Conservation (phyloP, 2,797 vertebrate genomes). For the Vireo griseus region DNA sequence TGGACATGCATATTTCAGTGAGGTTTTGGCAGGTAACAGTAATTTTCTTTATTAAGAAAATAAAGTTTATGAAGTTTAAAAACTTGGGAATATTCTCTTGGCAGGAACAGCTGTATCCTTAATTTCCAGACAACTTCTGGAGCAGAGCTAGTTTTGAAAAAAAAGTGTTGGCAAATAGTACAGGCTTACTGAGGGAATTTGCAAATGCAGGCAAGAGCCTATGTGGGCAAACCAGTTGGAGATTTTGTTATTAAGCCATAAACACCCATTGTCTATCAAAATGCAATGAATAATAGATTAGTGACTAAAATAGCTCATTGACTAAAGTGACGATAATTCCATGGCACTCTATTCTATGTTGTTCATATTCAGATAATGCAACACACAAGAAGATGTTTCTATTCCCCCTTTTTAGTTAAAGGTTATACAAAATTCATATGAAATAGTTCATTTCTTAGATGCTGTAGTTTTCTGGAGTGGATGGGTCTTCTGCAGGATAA, state of each 20-base stretch:
- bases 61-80: no score
- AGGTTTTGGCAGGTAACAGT: not conserved
- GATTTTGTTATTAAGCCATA: not conserved
- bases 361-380: not conserved
- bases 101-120: not conserved
- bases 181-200: not conserved
- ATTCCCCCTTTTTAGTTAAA: not conserved
- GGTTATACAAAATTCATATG: not conserved
- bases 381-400: not conserved
- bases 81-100: not conserved
- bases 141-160: not conserved
- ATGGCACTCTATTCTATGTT: not conserved
- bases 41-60: not conserved
- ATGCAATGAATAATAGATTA: not conserved
- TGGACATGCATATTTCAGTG: not conserved
- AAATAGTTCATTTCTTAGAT: not conserved
- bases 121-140: not conserved
- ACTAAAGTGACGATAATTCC: not conserved
- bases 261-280: not conserved
- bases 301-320: not conserved
- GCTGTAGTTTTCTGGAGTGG: not conserved
- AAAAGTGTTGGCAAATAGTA: not conserved
- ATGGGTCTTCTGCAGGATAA: not conserved
- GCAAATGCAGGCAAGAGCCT: not conserved
- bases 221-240: not conserved